These are phyloP conservation scores for Archips crataeganus DNA, from an alignment of 2,888 invertebrate species.

Conservation along the genomic window DNA sequence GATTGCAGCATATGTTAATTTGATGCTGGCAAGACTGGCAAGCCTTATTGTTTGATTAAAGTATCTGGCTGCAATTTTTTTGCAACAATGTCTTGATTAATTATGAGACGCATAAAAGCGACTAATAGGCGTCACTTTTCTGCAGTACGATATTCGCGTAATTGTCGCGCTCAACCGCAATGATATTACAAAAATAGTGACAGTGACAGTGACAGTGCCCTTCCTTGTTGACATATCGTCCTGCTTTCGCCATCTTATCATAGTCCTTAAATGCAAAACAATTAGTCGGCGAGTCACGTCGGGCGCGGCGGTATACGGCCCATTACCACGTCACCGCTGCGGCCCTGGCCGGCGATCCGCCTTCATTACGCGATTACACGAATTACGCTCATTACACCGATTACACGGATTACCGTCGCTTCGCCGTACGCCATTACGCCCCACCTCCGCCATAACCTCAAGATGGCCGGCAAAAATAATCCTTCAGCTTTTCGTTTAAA, in stretches of 20 bases:
- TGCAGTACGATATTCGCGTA: not conserved
- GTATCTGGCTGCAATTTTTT: not conserved
- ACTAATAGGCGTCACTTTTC: not conserved
- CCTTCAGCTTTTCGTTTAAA: conserved; percentile 27
- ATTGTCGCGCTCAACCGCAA: not conserved
- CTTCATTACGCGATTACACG: conserved; percentile 50
- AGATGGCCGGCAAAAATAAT: conserved; percentile 40
- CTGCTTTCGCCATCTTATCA: conserved; percentile 5
- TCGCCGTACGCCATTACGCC: conserved; percentile 46
- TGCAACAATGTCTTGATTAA: not conserved
- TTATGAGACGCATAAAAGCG: not conserved
- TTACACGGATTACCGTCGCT: conserved; percentile 51
- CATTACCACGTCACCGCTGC: conserved; percentile 54
- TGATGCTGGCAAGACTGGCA: conserved; percentile 21
- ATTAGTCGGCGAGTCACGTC: conserved; percentile 38
- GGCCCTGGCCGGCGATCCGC: conserved; percentile 44
- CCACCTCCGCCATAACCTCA: conserved; percentile 39
- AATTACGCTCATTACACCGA: conserved; percentile 53
- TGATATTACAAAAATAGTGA: not conserved
- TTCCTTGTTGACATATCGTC: conserved; percentile 8
- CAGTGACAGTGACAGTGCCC: not conserved
- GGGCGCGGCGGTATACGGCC: conserved; percentile 32
- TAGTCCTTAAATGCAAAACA: conserved; percentile 30
- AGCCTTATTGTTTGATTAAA: conserved; percentile 17
- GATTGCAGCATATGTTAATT: conserved; percentile 30